Evolutionary conservation across 2,113 vertebrate species (phyloP).

Genomic region (Rhinogobius similis): DNA sequence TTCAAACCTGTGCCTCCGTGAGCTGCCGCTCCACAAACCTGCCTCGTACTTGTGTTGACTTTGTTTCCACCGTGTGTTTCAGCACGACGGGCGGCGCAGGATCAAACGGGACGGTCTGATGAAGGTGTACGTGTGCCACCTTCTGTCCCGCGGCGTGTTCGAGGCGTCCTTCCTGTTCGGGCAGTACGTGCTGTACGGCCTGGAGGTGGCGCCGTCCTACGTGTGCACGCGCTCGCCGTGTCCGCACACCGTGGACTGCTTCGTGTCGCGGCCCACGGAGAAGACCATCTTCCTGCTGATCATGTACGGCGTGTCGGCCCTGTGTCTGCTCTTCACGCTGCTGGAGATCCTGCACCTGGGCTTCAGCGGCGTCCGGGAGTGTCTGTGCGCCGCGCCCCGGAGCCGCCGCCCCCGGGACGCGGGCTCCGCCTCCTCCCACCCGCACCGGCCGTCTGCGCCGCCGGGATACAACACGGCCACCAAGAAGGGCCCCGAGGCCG

Average conservation of each 20-base stretch:
- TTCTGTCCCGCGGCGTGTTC: conserved; percentile 81
- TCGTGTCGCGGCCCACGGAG: conserved; percentile 85
- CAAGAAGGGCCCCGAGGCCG: conserved; percentile 74
- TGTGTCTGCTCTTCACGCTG: no score
- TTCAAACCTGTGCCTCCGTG: no score
- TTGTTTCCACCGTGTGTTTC: background rate
- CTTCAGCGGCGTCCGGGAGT: conserved; percentile 83
- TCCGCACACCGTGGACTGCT: conserved; percentile 89
- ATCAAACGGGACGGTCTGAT: conserved; percentile 89
- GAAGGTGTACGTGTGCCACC: conserved; percentile 87
- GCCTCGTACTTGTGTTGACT: no score
- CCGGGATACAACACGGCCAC: conserved; percentile 86
- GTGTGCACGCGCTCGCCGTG: conserved; percentile 85
- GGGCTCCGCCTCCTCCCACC: no score
- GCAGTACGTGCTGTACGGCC: conserved; percentile 87
- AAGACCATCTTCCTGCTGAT: no score
- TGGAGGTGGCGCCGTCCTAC: conserved; percentile 83
- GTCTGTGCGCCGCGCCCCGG: conserved; percentile 73
- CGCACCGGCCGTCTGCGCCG: conserved; percentile 79
- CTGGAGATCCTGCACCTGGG: conserved; percentile 81
- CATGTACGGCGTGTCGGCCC: no score
- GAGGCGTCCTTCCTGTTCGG: conserved; percentile 86
- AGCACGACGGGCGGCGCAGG: conserved; percentile 82
- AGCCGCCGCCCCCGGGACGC: no score
- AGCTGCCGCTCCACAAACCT: no score